Conservation (phyloP, 2,113 vertebrate species). For the Abramis brama region DNA sequence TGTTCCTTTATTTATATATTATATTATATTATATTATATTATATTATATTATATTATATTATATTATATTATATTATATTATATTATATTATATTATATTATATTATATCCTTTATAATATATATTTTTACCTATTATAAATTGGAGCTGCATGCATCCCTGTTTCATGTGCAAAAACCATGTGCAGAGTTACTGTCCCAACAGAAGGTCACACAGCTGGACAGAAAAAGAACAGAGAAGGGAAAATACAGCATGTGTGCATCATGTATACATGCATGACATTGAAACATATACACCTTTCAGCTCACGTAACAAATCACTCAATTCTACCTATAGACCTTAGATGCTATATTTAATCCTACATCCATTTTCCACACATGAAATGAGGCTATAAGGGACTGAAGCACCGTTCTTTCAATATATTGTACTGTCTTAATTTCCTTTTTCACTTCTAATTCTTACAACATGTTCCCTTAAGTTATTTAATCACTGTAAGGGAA, state of each 20-base stretch:
- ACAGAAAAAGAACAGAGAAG: constrained; percentile 22
- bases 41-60: neutral
- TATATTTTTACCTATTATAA: constrained; percentile 1
- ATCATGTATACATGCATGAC: constrained; percentile 14
- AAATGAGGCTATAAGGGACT: neutral
- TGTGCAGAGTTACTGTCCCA: constrained; percentile 20
- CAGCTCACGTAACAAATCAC: constrained; percentile 33
- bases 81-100: neutral
- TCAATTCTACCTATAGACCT: neutral
- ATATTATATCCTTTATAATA: neutral
- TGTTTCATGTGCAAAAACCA: neutral
- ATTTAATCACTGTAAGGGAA: neutral
- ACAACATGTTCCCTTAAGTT: neutral
- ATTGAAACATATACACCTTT: neutral
- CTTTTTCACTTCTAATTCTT: neutral
- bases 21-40: neutral
- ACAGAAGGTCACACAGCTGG: constrained; percentile 47
- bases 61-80: neutral
- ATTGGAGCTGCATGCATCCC: neutral
- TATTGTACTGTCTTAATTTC: too few relatives aligned
- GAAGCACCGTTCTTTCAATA: neutral
- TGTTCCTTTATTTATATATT: neutral
- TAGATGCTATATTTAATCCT: neutral
- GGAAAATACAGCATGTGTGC: constrained; percentile 25
- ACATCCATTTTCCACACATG: neutral